A percentile compares a stretch with the other conserved stretches of the same genome.
These are phyloP conservation scores for Pristionchus japonicus DNA, from an alignment of 2,888 invertebrate genomes.

Conservation along the genomic window DNA sequence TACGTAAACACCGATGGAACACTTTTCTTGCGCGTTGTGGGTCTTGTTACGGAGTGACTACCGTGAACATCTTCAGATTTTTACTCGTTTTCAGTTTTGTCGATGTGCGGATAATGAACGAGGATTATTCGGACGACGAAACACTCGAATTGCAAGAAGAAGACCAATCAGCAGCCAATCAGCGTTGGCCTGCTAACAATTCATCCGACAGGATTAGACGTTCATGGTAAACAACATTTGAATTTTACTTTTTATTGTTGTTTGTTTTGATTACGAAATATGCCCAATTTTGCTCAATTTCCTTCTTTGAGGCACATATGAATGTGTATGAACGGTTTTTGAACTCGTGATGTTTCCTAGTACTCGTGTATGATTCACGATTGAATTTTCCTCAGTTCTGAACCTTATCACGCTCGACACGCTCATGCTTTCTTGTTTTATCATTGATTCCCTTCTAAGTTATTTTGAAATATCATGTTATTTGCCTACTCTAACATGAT, in stretches of 20 bases:
- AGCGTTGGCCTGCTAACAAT: background rate
- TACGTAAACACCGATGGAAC: too few relatives aligned
- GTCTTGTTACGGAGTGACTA: too few relatives aligned
- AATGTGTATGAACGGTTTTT: background rate
- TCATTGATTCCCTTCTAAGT: background rate
- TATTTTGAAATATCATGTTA: background rate
- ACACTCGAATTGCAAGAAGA: conserved; percentile 1
- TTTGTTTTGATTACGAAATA: background rate
- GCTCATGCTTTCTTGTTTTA: background rate
- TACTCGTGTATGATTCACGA: background rate
- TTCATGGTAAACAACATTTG: background rate
- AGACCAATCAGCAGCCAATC: background rate
- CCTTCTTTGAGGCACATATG: background rate
- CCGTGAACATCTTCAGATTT: too few relatives aligned
- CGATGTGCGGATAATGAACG: conserved; percentile 38
- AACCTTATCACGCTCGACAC: conserved; percentile 1
- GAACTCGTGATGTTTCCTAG: background rate
- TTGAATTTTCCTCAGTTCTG: background rate
- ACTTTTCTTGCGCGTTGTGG: too few relatives aligned
- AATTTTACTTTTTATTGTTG: background rate
- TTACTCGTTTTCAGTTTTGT: background rate
- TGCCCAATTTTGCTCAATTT: background rate
- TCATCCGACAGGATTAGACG: background rate
- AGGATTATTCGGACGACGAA: conserved; percentile 22
- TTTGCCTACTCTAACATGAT: background rate